Base-by-base conservation (phyloP, 2,888 invertebrate species). In the Cheilosia scutellata region DNA sequence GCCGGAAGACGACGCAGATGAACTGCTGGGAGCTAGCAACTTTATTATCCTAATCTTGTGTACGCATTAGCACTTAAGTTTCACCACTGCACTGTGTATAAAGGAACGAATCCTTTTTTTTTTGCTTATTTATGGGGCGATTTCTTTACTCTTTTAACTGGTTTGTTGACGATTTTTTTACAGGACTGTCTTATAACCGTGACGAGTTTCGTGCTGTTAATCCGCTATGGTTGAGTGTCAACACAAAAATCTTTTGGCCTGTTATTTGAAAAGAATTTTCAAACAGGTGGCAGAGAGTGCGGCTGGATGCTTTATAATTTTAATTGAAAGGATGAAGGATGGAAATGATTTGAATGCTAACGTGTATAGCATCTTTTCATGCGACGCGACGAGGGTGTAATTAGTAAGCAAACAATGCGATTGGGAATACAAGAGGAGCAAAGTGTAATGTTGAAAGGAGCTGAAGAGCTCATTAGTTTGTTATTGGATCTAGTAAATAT, bases 41-140 rank as follows among this genome's bases (percentile, higher is more conserved):
- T 80, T 80, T 74, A 80, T 80, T 74, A 80, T 74, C 80, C 74
- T 80, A 80, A 80, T 80, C 80, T 80, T 68, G 68, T 75, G 55
- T 74, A 75, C 80, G 74, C 74, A 74, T 74, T 75, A 75, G 74
- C 80, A 80, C 74, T 80, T 74, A 62, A 51, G 63, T 79, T 78
- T 65, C 49, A 49, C 40, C 49, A 51, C 58, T 42, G 40, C 51
- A 27, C 5, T 6, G 51, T 25, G 27, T 49, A 25, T 16, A 47
- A 29, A 25, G 47, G 11, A 37, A 57, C 0, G 31, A 65, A 57
- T 66, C 60, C 60, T 74, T 60, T 79, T 57, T 57, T 79, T 29
- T 42, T 53, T 4, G 33, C 55, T 66, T 72, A 74, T 72, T 72
- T 79, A 66, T 66, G 51, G 51, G 27, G 44, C 20, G 74, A 55